Evolutionary conservation across 2,797 vertebrate species (phyloP).

Genomic region (Sylvia borin): DNA sequence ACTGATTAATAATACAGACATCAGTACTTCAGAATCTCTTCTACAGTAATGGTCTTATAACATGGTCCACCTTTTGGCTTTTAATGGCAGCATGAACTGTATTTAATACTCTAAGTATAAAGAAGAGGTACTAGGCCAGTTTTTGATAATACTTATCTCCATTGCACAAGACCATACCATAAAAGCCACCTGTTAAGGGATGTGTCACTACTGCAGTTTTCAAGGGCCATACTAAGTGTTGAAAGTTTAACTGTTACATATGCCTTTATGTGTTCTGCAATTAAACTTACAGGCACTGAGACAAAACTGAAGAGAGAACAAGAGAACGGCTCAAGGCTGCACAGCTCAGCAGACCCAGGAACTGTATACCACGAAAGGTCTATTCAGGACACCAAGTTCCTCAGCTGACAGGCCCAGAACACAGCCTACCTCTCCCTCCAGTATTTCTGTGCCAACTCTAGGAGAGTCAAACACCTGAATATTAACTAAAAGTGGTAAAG

Average conservation of each 20-base stretch:
- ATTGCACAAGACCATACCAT: neutral
- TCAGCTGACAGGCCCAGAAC: neutral
- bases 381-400: neutral
- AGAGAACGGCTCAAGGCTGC: neutral
- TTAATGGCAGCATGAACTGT: neutral
- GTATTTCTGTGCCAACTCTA: neutral
- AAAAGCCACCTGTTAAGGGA: neutral
- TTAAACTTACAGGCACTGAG: neutral
- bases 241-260: neutral
- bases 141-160: neutral
- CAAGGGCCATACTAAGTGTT: neutral
- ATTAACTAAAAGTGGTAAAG: neutral
- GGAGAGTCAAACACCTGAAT: neutral
- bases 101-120: neutral
- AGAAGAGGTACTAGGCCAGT: neutral
- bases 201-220: neutral
- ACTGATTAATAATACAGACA: neutral
- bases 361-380: neutral
- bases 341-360: neutral
- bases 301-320: neutral
- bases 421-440: neutral
- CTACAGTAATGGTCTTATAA: neutral
- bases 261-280: neutral
- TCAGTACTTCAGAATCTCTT: neutral
- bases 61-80: neutral